Base-by-base conservation (phyloP, 2,797 vertebrate genomes). In the Anomalospiza imberbis region DNA sequence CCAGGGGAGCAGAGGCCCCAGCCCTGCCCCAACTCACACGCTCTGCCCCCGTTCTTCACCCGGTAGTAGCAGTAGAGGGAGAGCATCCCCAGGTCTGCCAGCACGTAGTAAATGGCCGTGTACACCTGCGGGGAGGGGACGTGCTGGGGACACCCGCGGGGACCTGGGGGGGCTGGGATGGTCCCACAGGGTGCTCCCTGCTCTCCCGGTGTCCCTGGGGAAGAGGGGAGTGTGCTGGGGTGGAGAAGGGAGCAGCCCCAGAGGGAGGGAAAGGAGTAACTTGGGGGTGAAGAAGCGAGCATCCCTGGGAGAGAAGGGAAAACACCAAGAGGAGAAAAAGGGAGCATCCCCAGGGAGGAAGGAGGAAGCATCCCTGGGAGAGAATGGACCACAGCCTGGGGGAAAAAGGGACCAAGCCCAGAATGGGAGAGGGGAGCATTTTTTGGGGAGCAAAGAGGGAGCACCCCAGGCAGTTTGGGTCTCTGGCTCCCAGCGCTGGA, bases 91-190 rank as follows among this genome's bases (percentile, higher is more conserved):
- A 99, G 21, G 95, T 99, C 99, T 2, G 99, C 98, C 19, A 98
- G 2, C 55, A 99, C 98, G 0, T 99, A 99, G 96, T 99, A 99
- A 79, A 99, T 42, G 0, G 99, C 99, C 0, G 99, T 99, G 96
- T 99, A 99, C 17, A 97, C 98, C 99, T 96, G 90, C 0, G 0
- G 79, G 78, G 88, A 92, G 70, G 61, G 91, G 38, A 47, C 0
- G 1, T 4, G 57, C 28, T 24, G 44, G 62, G 40, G 17, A 58
- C n/a, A 20, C 7, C 38, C 7, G 1, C 3, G 21, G 68, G 58
- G 40, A 22, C 13, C 13, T 34, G 34, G 34, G 34, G 34, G 34
- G 34, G 34, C 34, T 24, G 62, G 7, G 24, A 53, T 22, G 22
- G 2, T 7, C 65, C 83, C 73, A 15, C 42, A 3, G 55, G 34